phyloP scores from a whole-genome alignment of 2,797 vertebrate genomes.

The Potorous gilbertii region DNA sequence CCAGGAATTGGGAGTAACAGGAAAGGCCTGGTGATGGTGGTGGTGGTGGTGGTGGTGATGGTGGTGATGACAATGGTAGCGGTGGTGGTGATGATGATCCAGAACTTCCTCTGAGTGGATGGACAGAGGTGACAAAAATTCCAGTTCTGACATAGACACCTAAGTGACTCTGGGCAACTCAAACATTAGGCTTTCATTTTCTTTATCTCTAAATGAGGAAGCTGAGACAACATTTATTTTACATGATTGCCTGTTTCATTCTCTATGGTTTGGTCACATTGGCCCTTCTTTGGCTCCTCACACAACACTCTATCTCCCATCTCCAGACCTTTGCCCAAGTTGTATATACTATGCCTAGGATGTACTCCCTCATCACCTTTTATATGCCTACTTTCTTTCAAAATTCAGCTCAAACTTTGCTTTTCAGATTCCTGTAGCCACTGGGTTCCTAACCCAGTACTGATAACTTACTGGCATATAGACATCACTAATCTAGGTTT shows the following conservation, averaged over 20 bases:
- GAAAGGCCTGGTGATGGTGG: neutral
- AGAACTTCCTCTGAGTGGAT: too few species aligned
- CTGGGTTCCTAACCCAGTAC: neutral
- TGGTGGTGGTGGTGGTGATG: neutral
- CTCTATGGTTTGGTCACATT: too few species aligned
- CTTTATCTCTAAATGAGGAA: neutral
- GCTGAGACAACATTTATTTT: neutral
- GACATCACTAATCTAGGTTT: neutral
- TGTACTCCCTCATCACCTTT: neutral
- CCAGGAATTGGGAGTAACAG: neutral
- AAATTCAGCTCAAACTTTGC: neutral
- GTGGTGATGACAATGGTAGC: fast-evolving
- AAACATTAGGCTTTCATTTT: too few species aligned
- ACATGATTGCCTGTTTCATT: neutral
- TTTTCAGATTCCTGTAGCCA: neutral
- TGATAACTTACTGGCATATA: neutral
- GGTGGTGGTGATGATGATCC: too few species aligned
- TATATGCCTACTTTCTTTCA: neutral
- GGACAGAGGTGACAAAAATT: too few species aligned
- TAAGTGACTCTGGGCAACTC: neutral
- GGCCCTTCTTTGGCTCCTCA: neutral
- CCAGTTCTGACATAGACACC: neutral
- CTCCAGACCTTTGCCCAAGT: neutral
- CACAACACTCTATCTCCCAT: neutral
- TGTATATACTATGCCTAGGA: neutral